These are phyloP conservation scores for Cyclargus thomasi DNA, from an alignment of 1,140 invertebrate genomes.

Conservation along the genomic window DNA sequence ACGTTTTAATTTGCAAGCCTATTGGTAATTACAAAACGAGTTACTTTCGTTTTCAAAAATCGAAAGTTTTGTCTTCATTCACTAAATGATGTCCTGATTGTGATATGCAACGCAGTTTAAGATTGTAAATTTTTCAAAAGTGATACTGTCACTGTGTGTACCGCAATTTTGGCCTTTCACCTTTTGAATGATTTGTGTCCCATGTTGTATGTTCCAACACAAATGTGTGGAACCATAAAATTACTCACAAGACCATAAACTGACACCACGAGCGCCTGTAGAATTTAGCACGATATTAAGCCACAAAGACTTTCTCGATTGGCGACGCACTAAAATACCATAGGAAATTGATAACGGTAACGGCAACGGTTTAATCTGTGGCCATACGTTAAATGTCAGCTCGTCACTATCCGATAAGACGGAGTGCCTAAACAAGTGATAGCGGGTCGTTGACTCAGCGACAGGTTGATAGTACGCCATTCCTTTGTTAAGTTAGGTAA, in stretches of 20 bases:
- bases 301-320: neutral
- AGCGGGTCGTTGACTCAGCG: conserved; percentile 32
- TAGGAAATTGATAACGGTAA: neutral
- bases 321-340: neutral
- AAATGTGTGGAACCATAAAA: neutral
- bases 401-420: conserved; percentile 32
- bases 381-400: conserved; percentile 26
- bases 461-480: conserved; percentile 7
- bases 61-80: neutral
- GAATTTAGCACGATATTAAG: neutral
- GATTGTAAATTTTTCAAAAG: too few species aligned
- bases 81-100: neutral
- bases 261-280: neutral
- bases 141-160: too few species aligned
- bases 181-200: too few species aligned
- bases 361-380: conserved; percentile 18
- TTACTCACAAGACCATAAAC: neutral
- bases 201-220: neutral
- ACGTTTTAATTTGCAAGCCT: neutral
- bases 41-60: neutral
- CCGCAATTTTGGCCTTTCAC: neutral
- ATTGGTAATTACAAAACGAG: conserved; percentile 1
- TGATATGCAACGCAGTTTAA: too few species aligned
- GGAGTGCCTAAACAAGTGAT: conserved; percentile 33
- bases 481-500: too few species aligned